phyloP scores from a whole-genome alignment of 1,140 invertebrate genomes.

The Oryzaephilus surinamensis region DNA sequence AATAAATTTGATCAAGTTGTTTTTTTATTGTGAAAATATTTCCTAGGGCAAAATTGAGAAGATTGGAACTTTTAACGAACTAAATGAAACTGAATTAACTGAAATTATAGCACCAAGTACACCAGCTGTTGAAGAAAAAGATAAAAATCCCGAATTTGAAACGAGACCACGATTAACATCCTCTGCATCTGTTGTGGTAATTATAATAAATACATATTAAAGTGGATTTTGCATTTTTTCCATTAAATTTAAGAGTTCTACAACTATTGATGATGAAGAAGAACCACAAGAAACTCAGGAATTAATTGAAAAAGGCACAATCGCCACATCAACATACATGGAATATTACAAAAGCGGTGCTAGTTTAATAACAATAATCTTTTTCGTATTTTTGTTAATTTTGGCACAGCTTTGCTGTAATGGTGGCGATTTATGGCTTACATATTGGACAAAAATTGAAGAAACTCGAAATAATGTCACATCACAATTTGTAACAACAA shows the following conservation, averaged over 20 bases:
- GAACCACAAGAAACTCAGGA: slow-evolving; percentile 45
- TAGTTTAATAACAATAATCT: slow-evolving; percentile 34
- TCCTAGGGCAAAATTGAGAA: slow-evolving; percentile 37
- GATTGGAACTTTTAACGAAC: slow-evolving; percentile 27
- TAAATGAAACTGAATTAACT: slow-evolving; percentile 32
- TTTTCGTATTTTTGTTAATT: slow-evolving; percentile 35
- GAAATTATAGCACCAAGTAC: too few relatives aligned
- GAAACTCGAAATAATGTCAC: slow-evolving; percentile 21
- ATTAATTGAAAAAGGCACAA: slow-evolving; percentile 45
- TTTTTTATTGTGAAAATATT: not conserved
- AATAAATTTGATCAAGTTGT: not conserved
- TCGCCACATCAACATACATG: slow-evolving; percentile 41
- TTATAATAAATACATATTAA: slow-evolving; percentile 11
- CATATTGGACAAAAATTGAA: slow-evolving; percentile 54
- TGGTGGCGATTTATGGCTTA: slow-evolving; percentile 60
- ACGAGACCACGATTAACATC: slow-evolving; percentile 26
- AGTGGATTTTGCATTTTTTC: not conserved
- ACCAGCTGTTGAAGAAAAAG: too few relatives aligned
- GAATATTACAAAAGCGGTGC: slow-evolving; percentile 46
- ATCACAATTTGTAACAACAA: too few relatives aligned
- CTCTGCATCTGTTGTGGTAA: slow-evolving; percentile 24
- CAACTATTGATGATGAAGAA: slow-evolving; percentile 32
- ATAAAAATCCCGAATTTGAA: too few relatives aligned
- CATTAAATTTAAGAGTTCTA: slow-evolving; percentile 13
- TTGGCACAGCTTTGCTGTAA: slow-evolving; percentile 42